Evolutionary conservation across 2,113 vertebrate species (phyloP), one percentile per base, ranked within the genome.

Genomic region (Anarhynchus alexandrinus): DNA sequence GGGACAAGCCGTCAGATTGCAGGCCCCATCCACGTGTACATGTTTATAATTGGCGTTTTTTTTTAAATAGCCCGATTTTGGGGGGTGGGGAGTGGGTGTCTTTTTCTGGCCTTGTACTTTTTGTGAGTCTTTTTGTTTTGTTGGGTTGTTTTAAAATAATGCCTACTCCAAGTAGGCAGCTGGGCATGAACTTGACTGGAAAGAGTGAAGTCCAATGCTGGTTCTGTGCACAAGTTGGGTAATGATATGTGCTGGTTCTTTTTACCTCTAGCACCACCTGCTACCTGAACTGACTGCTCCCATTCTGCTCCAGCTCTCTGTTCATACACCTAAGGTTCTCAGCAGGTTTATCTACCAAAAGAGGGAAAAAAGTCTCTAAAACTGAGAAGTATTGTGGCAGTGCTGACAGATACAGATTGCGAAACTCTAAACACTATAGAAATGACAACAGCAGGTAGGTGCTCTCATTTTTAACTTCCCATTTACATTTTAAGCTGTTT

Each of bases 51-150:
- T 79, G 10, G 6, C 5, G 3, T 23, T 51, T 59, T 51, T 59
- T 73, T 15, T 12, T 0, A 64, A 73, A 30, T 21, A 77, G 6
- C 16, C 16, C 3, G 7, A 0, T 42, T 42, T 40, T 42, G 40
- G 40, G 40, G 40, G 40, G 12, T 8, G 21, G 2, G 14, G 1
- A 4, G 8, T 9, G 40, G 40, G 40, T 42, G 10, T 47, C 27
- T 77, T 61, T 21, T 11, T 49, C 14, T 43, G 51, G 11, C 20
- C 32, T 29, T 38, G 4, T 40, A 20, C 21, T 5, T 58, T 70
- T 38, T 29, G 14, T 57, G 27, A 25, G 3, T n/a, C 8, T 11
- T 66, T 23, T 47, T 32, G 17, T 18, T 26, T 57, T 55, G 29
- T 19, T 64, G 40, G 40, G 40, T 23, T 49, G 26, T 49, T 59